Evolutionary conservation across 1,140 invertebrate species (phyloP).

Genomic region (Bemisia tabaci): DNA sequence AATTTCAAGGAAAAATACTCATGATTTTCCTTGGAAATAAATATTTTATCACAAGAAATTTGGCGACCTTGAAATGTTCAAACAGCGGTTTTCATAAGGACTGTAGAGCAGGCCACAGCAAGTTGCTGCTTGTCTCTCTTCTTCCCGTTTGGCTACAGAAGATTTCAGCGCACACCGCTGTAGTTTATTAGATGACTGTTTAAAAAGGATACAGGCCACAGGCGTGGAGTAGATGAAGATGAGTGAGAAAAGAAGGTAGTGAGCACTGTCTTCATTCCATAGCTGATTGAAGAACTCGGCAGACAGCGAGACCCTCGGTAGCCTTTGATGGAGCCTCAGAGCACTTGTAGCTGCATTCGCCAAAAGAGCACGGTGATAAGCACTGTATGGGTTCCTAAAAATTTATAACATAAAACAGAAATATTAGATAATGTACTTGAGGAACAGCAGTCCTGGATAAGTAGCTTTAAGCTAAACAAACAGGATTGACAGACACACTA

Average conservation of each 20-base stretch:
- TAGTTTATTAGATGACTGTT: too few relatives aligned
- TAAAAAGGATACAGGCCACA: conserved; percentile 76
- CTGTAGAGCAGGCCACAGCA: too few relatives aligned
- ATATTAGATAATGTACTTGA: conserved; percentile 6
- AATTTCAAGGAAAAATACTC: too few relatives aligned
- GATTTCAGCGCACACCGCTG: too few relatives aligned
- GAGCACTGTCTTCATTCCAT: conserved; percentile 84
- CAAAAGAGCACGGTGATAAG: conserved; percentile 81
- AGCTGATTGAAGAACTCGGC: conserved; percentile 65
- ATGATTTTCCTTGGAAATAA: too few relatives aligned
- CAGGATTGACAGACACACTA: conserved; percentile 4
- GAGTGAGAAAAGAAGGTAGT: conserved; percentile 88
- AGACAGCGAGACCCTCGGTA: conserved; percentile 65
- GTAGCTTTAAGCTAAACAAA: conserved; percentile 3
- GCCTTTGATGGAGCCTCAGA: conserved; percentile 79
- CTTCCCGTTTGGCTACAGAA: too few relatives aligned
- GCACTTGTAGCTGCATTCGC: conserved; percentile 87
- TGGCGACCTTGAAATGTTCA: too few relatives aligned
- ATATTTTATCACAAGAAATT: too few relatives aligned
- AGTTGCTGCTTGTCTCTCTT: too few relatives aligned
- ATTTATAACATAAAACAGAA: conserved; percentile 24
- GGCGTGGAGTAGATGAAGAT: conserved; percentile 84
- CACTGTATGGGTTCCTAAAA: conserved; percentile 61
- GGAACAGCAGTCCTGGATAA: neutral
- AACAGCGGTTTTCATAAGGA: too few relatives aligned